These are phyloP conservation scores for Pogona vitticeps DNA, from an alignment of 2,113 vertebrate species.

Conservation along the genomic window DNA sequence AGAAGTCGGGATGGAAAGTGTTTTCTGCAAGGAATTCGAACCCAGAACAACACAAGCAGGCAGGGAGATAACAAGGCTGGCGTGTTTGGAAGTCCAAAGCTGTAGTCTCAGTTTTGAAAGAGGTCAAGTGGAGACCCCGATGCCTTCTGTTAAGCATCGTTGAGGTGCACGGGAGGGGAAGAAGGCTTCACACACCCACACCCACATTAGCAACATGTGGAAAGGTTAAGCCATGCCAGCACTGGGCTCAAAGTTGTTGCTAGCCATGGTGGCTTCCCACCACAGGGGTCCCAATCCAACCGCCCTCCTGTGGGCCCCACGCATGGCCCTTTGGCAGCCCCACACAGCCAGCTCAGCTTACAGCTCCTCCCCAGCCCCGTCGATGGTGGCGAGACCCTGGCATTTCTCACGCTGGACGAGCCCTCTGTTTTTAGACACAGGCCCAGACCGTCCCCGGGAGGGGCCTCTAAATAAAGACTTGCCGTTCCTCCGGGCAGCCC, in stretches of 20 bases:
- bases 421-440: slow-evolving; percentile 53
- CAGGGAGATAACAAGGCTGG: no score
- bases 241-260: no score
- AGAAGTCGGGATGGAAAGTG: not conserved
- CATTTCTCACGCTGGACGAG: slow-evolving; percentile 42
- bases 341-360: not conserved
- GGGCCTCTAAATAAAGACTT: slow-evolving; percentile 46
- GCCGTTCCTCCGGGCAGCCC: accelerated
- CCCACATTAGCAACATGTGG: no score
- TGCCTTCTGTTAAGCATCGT: no score
- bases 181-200: no score
- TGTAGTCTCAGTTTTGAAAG: not conserved
- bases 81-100: no score
- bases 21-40: not conserved
- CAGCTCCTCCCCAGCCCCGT: not conserved
- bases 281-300: no score
- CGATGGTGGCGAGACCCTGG: not conserved
- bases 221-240: no score
- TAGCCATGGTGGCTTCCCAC: no score
- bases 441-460: not conserved
- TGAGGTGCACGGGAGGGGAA: no score
- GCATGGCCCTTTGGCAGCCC: not conserved
- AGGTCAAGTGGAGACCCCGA: no score
- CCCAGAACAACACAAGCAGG: not conserved
- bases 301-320: no score